Evolutionary conservation across 2,113 vertebrate genomes (phyloP).

Genomic region (Cariama cristata): DNA sequence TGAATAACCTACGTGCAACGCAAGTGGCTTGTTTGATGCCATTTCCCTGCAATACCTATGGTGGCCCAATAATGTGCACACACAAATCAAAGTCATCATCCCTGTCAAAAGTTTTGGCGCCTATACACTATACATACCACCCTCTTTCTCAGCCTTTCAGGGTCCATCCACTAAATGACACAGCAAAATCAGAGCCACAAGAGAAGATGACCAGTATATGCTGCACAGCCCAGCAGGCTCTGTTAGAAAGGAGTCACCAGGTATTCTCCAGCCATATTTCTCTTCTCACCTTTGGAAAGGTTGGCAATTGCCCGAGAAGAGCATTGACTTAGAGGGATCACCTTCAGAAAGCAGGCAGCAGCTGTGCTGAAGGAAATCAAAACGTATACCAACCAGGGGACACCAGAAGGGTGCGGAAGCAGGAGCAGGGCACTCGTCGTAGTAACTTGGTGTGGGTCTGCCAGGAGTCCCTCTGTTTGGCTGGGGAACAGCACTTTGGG

Average conservation of each 20-base stretch:
- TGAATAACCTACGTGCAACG: background rate
- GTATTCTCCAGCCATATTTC: background rate
- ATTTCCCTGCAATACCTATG: background rate
- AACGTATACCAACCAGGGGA: background rate
- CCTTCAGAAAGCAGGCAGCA: background rate
- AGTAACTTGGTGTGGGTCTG: background rate
- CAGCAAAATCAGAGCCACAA: background rate
- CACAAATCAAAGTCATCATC: background rate
- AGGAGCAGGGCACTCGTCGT: background rate
- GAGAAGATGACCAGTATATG: background rate
- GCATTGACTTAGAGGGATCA: background rate
- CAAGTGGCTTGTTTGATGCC: background rate
- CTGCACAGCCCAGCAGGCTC: background rate
- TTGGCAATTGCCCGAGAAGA: background rate
- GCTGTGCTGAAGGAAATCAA: background rate
- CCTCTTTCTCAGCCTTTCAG: background rate
- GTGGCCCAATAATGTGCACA: accelerated
- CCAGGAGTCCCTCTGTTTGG: background rate
- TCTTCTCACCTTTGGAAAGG: background rate
- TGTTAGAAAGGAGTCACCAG: background rate
- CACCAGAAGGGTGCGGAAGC: background rate
- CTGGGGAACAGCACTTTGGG: background rate
- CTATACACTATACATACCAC: background rate
- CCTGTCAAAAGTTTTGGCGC: background rate
- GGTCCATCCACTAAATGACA: background rate